A percentile compares a stretch with the other conserved stretches of the same genome.
Conservation (phyloP, 1,140 invertebrate species). For the Episyrphus balteatus region DNA sequence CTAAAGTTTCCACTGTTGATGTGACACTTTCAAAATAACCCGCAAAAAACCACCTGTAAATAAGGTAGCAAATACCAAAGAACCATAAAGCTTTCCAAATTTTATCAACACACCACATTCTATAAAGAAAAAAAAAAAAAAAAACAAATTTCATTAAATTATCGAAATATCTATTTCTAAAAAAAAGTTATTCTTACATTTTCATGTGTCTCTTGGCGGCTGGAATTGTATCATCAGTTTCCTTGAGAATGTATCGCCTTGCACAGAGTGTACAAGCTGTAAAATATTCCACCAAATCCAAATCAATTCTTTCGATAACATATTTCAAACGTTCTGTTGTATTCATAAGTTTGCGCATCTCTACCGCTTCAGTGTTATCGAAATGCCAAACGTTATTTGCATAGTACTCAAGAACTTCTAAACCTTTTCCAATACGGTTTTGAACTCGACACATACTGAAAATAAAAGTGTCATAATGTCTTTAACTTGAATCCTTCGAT, state of each 20-base stretch:
- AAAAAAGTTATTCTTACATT: slow-evolving; percentile 49
- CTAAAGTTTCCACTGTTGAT: not conserved
- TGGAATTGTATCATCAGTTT: slow-evolving; percentile 70
- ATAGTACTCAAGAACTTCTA: slow-evolving; percentile 77
- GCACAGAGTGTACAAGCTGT: slow-evolving; percentile 59
- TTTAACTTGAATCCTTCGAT: slow-evolving; percentile 1
- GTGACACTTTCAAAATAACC: slow-evolving; percentile 7
- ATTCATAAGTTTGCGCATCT: slow-evolving; percentile 49
- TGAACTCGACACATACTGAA: slow-evolving; percentile 61
- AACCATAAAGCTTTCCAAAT: slow-evolving; percentile 27
- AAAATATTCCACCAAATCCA: slow-evolving; percentile 63
- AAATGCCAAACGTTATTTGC: slow-evolving; percentile 80
- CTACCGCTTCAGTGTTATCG: slow-evolving; percentile 43
- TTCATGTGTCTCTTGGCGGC: slow-evolving; percentile 65
- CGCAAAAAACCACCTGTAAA: slow-evolving; percentile 27
- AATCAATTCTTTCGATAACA: slow-evolving; percentile 55
- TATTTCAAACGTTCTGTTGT: slow-evolving; percentile 50
- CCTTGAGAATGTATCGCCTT: slow-evolving; percentile 67
- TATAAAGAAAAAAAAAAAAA: slow-evolving; percentile 36
- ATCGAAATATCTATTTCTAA: not conserved
- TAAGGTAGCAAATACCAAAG: slow-evolving; percentile 21
- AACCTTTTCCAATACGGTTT: slow-evolving; percentile 64
- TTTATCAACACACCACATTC: slow-evolving; percentile 34
- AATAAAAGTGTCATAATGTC: slow-evolving; percentile 5
- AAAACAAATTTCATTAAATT: not conserved